Conservation (phyloP, 2,888 invertebrate species). For the Pteria penguin region DNA sequence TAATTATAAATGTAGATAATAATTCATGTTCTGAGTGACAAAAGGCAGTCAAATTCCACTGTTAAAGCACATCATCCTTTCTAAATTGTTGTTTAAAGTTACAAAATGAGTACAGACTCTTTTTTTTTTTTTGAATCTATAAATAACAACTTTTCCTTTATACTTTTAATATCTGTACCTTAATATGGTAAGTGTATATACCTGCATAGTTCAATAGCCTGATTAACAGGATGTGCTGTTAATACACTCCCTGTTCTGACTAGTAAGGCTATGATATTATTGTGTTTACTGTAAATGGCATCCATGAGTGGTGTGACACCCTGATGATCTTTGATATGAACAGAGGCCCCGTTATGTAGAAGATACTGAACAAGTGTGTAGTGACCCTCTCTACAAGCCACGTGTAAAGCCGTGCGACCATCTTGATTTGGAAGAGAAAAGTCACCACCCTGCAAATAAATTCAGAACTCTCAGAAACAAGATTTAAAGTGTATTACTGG, state of each 20-base stretch:
- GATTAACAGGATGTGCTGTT: slow-evolving; percentile 82
- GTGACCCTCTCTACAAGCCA: slow-evolving; percentile 88
- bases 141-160: too few relatives aligned
- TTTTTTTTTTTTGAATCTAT: too few relatives aligned
- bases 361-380: slow-evolving; percentile 86
- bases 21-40: too few relatives aligned
- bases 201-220: slow-evolving; percentile 86
- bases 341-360: slow-evolving; percentile 89
- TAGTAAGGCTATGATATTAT: slow-evolving; percentile 84
- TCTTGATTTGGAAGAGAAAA: slow-evolving; percentile 88
- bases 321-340: slow-evolving; percentile 86
- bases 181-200: too few relatives aligned
- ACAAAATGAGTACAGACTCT: too few relatives aligned
- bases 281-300: slow-evolving; percentile 82
- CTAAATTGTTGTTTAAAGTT: too few relatives aligned
- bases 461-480: neutral
- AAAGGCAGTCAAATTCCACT: too few relatives aligned
- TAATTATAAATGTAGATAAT: too few relatives aligned
- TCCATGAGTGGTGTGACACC: slow-evolving; percentile 83
- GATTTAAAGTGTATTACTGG: neutral
- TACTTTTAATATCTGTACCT: too few relatives aligned
- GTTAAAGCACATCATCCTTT: too few relatives aligned
- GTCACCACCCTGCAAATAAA: slow-evolving; percentile 85
- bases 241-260: slow-evolving; percentile 88
- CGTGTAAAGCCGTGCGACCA: slow-evolving; percentile 89